Evolutionary conservation across 2,113 vertebrate species (phyloP).

Genomic region (Chloroceryle aenea): DNA sequence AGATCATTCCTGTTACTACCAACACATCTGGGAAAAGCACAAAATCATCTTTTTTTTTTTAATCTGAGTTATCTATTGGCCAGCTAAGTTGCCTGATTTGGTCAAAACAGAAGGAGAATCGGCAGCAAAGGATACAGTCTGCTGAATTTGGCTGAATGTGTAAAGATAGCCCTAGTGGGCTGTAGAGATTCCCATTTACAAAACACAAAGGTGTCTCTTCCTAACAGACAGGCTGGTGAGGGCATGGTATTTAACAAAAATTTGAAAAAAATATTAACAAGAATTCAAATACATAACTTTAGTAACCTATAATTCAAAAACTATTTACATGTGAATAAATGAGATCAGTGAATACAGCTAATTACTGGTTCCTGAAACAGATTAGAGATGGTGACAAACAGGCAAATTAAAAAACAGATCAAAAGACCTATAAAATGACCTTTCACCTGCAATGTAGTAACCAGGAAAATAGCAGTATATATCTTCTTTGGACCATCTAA

Average conservation of each 20-base stretch:
- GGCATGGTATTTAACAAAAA: background rate
- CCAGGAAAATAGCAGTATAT: background rate
- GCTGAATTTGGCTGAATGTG: background rate
- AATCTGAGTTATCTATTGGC: background rate
- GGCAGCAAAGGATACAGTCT: background rate
- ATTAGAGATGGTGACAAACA: background rate
- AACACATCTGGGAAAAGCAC: background rate
- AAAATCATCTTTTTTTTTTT: background rate
- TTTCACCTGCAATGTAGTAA: background rate
- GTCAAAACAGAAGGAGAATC: background rate
- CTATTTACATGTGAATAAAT: background rate
- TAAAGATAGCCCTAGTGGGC: background rate
- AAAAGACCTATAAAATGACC: background rate
- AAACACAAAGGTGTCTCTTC: background rate
- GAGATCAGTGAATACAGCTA: background rate
- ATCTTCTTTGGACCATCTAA: background rate
- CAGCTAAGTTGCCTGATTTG: background rate
- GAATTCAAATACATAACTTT: background rate
- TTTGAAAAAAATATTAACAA: background rate
- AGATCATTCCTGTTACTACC: background rate
- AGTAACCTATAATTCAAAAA: background rate
- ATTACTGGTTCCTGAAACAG: background rate
- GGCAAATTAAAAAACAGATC: background rate
- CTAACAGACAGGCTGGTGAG: background rate
- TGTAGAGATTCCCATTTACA: background rate